phyloP scores from a whole-genome alignment of 2,888 invertebrate species.

The Monoplex corrugatus region DNA sequence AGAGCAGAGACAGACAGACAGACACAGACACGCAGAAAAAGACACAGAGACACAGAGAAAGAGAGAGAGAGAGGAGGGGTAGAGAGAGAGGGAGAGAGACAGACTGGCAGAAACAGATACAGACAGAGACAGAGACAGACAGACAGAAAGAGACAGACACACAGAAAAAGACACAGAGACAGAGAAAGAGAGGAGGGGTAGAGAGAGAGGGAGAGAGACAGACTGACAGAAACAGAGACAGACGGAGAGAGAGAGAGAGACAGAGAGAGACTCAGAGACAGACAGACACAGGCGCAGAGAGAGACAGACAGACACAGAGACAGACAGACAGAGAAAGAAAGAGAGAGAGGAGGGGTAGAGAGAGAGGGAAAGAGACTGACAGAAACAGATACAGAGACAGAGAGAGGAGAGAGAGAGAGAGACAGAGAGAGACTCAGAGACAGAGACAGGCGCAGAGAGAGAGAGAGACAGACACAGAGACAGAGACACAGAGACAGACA shows the following conservation, averaged over 20 bases:
- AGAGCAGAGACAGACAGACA: no score
- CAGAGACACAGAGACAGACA: not conserved
- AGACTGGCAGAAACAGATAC: not conserved
- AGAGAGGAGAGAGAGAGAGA: no score
- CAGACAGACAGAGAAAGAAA: conserved; percentile 44
- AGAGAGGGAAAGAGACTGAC: not conserved
- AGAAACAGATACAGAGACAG: no score
- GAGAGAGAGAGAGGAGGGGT: no score
- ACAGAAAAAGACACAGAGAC: not conserved
- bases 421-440: not conserved
- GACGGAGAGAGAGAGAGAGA: not conserved
- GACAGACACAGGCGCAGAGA: not conserved
- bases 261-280: not conserved
- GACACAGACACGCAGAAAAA: no score
- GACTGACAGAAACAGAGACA: not conserved
- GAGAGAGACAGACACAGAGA: not conserved
- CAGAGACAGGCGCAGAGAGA: not conserved
- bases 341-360: not conserved
- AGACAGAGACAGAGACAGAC: not conserved
- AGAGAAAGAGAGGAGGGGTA: not conserved
- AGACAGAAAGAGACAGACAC: not conserved
- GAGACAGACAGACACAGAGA: not conserved
- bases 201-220: not conserved
- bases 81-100: no score
- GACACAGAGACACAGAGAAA: no score